A percentile compares a stretch with the other conserved stretches of the same genome.
Conservation (phyloP, 2,797 vertebrate species). For the Crax fasciolata region DNA sequence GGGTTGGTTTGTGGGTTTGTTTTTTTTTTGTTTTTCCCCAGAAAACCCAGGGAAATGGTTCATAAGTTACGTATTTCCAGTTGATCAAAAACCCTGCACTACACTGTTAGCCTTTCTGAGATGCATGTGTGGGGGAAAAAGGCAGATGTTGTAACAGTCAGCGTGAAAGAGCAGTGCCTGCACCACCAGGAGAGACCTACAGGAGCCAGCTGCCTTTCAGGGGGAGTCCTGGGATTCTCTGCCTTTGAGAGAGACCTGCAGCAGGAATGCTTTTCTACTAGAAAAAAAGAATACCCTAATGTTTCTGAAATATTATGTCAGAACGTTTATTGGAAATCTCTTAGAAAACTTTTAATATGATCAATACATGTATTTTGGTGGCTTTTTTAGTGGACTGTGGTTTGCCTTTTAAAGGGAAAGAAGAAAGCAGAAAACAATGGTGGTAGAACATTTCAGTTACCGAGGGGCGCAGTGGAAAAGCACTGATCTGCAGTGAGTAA, state of each 20-base stretch:
- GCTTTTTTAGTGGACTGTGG: background rate
- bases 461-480: fast-evolving
- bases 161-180: background rate
- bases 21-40: background rate
- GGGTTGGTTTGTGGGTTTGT: too few species aligned
- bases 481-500: background rate
- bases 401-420: background rate
- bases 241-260: background rate
- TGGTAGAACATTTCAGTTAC: background rate
- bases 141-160: background rate
- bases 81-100: background rate
- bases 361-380: background rate
- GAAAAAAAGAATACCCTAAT: background rate
- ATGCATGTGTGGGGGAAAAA: background rate
- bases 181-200: fast-evolving
- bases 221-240: background rate
- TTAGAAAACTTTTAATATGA: background rate
- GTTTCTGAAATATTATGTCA: background rate
- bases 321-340: background rate
- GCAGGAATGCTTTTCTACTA: background rate
- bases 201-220: background rate
- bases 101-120: background rate
- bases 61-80: fast-evolving
- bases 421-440: fast-evolving
- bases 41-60: background rate